Conservation (phyloP, 2,113 vertebrate species). For the Alaudala cheleensis region DNA sequence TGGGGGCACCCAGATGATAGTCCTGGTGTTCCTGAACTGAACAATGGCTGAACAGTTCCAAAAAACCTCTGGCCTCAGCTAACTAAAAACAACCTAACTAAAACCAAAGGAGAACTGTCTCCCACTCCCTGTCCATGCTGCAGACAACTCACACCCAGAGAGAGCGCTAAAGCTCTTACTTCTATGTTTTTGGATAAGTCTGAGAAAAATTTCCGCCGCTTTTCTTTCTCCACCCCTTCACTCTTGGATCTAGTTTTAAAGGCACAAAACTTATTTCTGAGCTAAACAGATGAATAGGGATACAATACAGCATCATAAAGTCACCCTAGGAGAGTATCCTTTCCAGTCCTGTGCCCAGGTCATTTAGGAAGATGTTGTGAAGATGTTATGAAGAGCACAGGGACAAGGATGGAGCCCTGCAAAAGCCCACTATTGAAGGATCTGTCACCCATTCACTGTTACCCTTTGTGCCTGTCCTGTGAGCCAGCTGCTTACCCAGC, state of each 20-base stretch:
- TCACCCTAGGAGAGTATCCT: no score
- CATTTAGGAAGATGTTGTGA: background rate
- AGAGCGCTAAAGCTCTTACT: background rate
- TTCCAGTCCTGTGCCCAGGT: background rate
- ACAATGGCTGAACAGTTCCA: background rate
- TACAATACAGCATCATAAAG: background rate
- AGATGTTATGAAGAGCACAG: background rate
- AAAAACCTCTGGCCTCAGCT: background rate
- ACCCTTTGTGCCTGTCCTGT: background rate
- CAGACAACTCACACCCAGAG: no score
- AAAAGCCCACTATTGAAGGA: no score
- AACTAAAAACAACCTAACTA: background rate
- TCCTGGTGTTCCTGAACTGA: background rate
- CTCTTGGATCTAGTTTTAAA: background rate
- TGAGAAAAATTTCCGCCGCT: background rate
- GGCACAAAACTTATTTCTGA: background rate
- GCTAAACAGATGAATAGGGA: background rate
- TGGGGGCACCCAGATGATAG: background rate
- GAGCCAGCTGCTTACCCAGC: background rate
- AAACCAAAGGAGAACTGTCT: background rate
- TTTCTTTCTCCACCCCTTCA: fast-evolving
- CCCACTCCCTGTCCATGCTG: fast-evolving
- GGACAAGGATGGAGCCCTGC: background rate
- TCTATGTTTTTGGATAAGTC: background rate
- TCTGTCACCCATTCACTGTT: no score